Evolutionary conservation across 2,797 vertebrate species (phyloP), one percentile per base, ranked within the genome.

Genomic region (Serranus cabrilla): DNA sequence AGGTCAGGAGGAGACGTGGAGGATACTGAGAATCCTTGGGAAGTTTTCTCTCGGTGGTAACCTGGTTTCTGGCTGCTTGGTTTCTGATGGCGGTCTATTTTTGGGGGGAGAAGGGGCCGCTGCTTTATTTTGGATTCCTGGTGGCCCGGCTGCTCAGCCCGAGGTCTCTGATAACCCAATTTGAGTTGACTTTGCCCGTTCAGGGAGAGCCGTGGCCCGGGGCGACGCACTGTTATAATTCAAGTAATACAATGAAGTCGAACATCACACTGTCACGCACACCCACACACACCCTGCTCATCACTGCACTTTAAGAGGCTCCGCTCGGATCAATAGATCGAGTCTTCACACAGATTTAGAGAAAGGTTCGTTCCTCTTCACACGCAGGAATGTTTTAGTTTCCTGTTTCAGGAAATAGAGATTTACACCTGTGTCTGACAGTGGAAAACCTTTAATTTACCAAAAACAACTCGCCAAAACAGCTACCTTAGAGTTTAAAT

Each of bases 131-230:
- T 90, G 91, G 92, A 91, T 80, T 93, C 91, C 91, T 91, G 91
- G 92, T 92, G 91, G 83, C 89, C 89, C 81, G 87, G 79, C 83
- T 90, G 76, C 84, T 90, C 82, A 84, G 94, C 93, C 93, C 81
- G 78, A 87, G 94, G 94, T 93, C 93, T 90, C 72, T 84, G 20
- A 84, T 94, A 92, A 95, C 93, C 94, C 94, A 95, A 91, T 93
- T 94, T 93, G 82, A 94, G 88, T 93, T 93, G 94, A 94, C 93
- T 94, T 93, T 93, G 88, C 91, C 88, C 87, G 91, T 93, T 91
- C 74, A 91, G 90, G 87, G 92, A 88, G 92, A 88, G 90, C 79
- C 52, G 45, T 23, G 74, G 86, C 94, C 93, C 79, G 55, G 31
- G 89, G 93, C 93, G 77, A 76, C 52, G 0, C 49, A 54, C 80